Evolutionary conservation across 2,113 vertebrate genomes (phyloP).

Genomic region (Cynoglossus semilaevis): DNA sequence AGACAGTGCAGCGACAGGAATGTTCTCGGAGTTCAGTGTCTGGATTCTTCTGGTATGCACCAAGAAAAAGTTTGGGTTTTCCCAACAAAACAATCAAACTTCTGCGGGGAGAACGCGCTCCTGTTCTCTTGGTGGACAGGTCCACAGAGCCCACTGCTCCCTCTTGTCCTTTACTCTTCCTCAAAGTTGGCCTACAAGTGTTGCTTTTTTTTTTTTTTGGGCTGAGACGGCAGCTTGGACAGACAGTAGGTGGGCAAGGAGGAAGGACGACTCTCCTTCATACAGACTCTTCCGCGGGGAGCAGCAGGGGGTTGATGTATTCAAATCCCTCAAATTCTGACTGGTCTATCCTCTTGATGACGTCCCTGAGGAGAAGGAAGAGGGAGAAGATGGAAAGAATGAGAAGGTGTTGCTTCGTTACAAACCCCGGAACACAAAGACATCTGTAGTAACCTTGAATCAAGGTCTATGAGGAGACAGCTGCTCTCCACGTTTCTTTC

Average conservation of each 20-base stretch:
- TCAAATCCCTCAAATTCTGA: constrained; percentile 98
- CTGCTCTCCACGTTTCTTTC: no score
- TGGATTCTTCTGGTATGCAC: constrained; percentile 31
- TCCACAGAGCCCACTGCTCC: constrained; percentile 38
- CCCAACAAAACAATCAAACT: constrained; percentile 40
- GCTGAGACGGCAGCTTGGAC: constrained; percentile 57
- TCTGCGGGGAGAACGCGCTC: constrained; percentile 60
- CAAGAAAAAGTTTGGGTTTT: constrained; percentile 58
- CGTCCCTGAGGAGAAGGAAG: constrained; percentile 78
- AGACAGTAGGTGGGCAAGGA: constrained; percentile 57
- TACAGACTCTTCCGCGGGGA: constrained; percentile 93
- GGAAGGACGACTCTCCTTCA: constrained; percentile 75
- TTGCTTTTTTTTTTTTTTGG: constrained; percentile 41
- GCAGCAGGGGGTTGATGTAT: constrained; percentile 96
- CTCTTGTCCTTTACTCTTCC: constrained; percentile 34
- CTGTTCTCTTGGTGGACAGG: constrained; percentile 58
- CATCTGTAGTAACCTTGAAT: not conserved
- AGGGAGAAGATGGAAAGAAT: constrained; percentile 18
- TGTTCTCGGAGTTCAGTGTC: constrained; percentile 45
- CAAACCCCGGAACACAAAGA: not conserved
- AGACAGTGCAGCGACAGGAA: constrained; percentile 71
- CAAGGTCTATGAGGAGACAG: not conserved
- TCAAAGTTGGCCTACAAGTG: constrained; percentile 40
- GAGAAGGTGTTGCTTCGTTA: constrained; percentile 16
- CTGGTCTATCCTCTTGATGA: constrained; percentile 98